Conservation (phyloP, 2,113 vertebrate species). For the Caloenas nicobarica region DNA sequence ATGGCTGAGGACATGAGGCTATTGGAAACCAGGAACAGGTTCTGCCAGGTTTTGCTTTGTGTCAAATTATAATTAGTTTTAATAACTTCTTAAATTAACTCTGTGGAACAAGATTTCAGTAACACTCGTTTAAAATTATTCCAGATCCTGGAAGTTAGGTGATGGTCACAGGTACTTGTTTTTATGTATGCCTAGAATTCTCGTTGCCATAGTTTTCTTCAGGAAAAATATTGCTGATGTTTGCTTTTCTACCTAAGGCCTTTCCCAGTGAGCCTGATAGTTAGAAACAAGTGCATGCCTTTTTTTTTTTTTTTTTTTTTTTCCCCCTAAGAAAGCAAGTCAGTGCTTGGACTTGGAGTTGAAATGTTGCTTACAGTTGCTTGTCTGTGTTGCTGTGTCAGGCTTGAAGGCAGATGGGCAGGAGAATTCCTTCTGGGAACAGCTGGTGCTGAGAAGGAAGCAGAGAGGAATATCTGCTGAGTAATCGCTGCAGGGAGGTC, state of each 20-base stretch:
- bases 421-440: slow-evolving; percentile 11
- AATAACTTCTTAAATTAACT: neutral
- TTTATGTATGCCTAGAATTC: neutral
- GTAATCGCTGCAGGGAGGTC: neutral
- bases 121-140: neutral
- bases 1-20: neutral
- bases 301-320: neutral
- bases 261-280: neutral
- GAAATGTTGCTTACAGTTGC: neutral
- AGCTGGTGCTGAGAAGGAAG: slow-evolving; percentile 5
- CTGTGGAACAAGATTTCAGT: neutral
- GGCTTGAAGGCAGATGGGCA: slow-evolving; percentile 3
- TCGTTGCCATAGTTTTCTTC: neutral
- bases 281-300: neutral
- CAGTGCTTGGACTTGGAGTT: neutral
- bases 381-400: neutral
- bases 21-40: neutral
- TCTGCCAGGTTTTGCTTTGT: neutral
- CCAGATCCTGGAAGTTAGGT: neutral
- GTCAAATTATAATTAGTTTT: neutral
- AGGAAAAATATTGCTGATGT: neutral
- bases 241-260: neutral
- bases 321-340: neutral
- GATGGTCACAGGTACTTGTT: neutral
- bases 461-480: slow-evolving; percentile 13